Percentiles rank a stretch among this genome's conserved stretches.
phyloP scores from a whole-genome alignment of 2,888 invertebrate species.

The Onchidella celtica region DNA sequence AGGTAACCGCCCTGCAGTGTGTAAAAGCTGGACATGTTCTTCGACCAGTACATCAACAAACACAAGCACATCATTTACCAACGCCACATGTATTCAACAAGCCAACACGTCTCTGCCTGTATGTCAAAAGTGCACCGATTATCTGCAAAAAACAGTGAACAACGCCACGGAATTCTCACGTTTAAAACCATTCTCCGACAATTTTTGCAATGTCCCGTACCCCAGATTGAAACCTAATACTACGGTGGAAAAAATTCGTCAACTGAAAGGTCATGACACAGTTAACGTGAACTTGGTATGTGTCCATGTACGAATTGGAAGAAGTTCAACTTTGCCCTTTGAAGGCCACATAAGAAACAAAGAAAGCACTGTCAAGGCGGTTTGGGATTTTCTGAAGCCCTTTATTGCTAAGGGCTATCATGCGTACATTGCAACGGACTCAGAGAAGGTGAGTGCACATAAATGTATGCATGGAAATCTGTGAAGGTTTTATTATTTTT shows the following conservation, averaged over 20 bases:
- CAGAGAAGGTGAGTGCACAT: slow-evolving; percentile 43
- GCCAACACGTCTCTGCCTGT: too few species aligned
- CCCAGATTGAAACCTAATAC: neutral
- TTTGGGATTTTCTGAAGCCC: slow-evolving; percentile 51
- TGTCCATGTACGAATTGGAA: slow-evolving; percentile 51
- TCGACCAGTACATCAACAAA: too few species aligned
- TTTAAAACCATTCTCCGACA: neutral
- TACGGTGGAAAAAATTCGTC: neutral
- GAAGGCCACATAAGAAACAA: slow-evolving; percentile 42
- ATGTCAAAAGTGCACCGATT: neutral
- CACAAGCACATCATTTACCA: too few species aligned
- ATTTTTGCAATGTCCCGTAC: neutral
- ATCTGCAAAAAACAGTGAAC: neutral
- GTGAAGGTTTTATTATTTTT: too few species aligned
- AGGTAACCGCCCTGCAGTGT: too few species aligned
- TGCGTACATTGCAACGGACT: slow-evolving; percentile 55
- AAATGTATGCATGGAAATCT: neutral
- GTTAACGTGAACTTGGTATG: slow-evolving; percentile 44
- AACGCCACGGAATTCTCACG: neutral
- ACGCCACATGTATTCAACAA: too few species aligned
- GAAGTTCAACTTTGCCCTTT: slow-evolving; percentile 38
- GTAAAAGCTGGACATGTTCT: too few species aligned
- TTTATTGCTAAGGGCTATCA: slow-evolving; percentile 47
- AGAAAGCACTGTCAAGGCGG: slow-evolving; percentile 1
- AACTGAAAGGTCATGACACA: slow-evolving; percentile 20